Evolutionary conservation across 1,140 invertebrate species (phyloP).

Genomic region (Drosophila teissieri): DNA sequence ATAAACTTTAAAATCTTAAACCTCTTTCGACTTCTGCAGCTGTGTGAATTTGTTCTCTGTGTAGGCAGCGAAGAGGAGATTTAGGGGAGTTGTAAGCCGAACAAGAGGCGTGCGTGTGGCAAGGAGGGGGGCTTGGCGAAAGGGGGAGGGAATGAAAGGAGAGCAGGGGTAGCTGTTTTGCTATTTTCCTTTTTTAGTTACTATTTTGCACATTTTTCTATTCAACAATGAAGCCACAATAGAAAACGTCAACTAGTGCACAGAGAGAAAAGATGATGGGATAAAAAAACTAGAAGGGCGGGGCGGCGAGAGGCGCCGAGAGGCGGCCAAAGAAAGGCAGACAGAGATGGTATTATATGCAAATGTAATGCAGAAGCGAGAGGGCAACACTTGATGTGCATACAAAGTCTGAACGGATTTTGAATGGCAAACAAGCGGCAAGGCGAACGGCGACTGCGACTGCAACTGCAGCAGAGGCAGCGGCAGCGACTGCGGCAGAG

Average conservation of each 20-base stretch:
- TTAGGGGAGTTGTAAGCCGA: slow-evolving; percentile 19
- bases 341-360: slow-evolving; percentile 56
- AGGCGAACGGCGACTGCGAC: slow-evolving; percentile 31
- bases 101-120: slow-evolving; percentile 63
- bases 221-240: slow-evolving; percentile 84
- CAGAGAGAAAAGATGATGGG: slow-evolving; percentile 28
- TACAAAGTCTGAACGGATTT: slow-evolving; percentile 82
- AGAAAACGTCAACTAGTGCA: slow-evolving; percentile 80
- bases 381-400: slow-evolving; percentile 69
- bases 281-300: neutral
- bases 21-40: too few relatives aligned
- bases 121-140: slow-evolving; percentile 1
- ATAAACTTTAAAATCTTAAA: too few relatives aligned
- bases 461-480: neutral
- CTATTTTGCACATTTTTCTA: slow-evolving; percentile 84
- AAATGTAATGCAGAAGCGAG: slow-evolving; percentile 62
- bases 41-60: neutral
- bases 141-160: slow-evolving; percentile 2
- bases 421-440: slow-evolving; percentile 81
- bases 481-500: neutral
- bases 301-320: neutral
- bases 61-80: slow-evolving; percentile 6
- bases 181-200: slow-evolving; percentile 76
- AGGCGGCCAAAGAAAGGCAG: slow-evolving; percentile 33
- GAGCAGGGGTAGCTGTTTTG: slow-evolving; percentile 59